Conservation (phyloP, 2,888 invertebrate genomes). For the Tetragnatha montana region DNA sequence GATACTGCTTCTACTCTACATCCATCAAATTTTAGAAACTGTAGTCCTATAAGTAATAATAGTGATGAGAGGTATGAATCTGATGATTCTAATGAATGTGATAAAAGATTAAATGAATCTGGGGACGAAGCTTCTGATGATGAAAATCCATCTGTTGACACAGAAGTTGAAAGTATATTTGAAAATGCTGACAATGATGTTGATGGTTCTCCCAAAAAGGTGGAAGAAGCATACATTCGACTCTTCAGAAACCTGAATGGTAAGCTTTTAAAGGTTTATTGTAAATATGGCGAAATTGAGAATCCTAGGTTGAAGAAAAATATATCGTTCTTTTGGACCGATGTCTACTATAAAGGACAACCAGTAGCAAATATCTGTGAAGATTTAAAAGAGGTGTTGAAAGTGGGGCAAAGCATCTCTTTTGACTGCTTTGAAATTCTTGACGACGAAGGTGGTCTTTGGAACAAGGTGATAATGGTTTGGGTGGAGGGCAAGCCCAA, state of each 20-base stretch:
- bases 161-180: not conserved
- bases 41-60: not conserved
- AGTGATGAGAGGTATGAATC: not conserved
- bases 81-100: slow-evolving; percentile 23
- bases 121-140: not conserved
- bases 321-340: slow-evolving; percentile 42
- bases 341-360: slow-evolving; percentile 40
- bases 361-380: slow-evolving; percentile 41
- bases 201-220: not conserved
- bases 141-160: not conserved
- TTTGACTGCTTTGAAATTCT: slow-evolving; percentile 59
- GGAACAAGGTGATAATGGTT: slow-evolving; percentile 39
- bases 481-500: slow-evolving; percentile 56
- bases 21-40: not conserved
- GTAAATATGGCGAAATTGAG: slow-evolving; percentile 48
- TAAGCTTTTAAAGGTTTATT: slow-evolving; percentile 26
- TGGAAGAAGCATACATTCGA: slow-evolving; percentile 26
- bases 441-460: slow-evolving; percentile 47
- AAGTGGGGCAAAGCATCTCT: slow-evolving; percentile 38
- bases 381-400: slow-evolving; percentile 62
- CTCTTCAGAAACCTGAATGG: slow-evolving; percentile 32
- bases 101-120: not conserved
- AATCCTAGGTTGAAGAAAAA: slow-evolving; percentile 4
- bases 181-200: not conserved
- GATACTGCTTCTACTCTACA: no score